Evolutionary conservation across 2,797 vertebrate genomes (phyloP), one percentile per base, ranked within the genome.

Genomic region (Rhincodon typus): DNA sequence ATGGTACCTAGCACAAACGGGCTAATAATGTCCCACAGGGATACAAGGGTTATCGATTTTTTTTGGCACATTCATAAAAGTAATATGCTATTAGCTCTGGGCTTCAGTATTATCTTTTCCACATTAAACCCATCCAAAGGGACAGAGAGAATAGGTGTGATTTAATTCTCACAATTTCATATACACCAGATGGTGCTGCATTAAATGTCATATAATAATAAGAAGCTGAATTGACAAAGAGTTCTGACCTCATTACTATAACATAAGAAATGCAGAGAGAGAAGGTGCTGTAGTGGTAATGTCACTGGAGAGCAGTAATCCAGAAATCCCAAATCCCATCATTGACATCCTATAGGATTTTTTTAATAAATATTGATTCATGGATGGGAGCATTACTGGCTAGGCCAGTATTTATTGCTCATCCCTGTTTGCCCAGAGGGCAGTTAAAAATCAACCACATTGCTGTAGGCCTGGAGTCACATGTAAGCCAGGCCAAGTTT

Each of bases 121-220:
- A 15, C 87, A 90, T 34, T 62, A 62, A 57, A 90, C 27, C 27
- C 87, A 90, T 17, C 53, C 27, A 62, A 90, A 53, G 30, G 50
- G 30, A 62, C 8, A 53, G 87, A 53, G 23, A 30, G 30, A 53
- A 90, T 30, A n/a, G 13, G 27, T 15, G 25, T 34, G 53, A 90
- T n/a, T 62, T 62, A 62, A 57, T 90, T 53, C 50, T 30, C 27
- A 3, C 87, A 90, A 15, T 90, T 90, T 27, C 87, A 90, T 62
- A 5, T 62, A 30, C 86, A 87, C 42, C 86, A 87, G 86, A 87
- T 53, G 86, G 86, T 46, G 86, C 86, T 87, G 86, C 87, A 90
- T 30, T 34, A 90, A 57, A 27, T 30, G 34, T 15, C 87, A 62
- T 12, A 53, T 62, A 62, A 90, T 90, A 53, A 90, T 53, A 53